A percentile compares a stretch with the other conserved stretches of the same genome.
Conservation (phyloP, 2,888 invertebrate species). For the Meiosimyza platycephala region DNA sequence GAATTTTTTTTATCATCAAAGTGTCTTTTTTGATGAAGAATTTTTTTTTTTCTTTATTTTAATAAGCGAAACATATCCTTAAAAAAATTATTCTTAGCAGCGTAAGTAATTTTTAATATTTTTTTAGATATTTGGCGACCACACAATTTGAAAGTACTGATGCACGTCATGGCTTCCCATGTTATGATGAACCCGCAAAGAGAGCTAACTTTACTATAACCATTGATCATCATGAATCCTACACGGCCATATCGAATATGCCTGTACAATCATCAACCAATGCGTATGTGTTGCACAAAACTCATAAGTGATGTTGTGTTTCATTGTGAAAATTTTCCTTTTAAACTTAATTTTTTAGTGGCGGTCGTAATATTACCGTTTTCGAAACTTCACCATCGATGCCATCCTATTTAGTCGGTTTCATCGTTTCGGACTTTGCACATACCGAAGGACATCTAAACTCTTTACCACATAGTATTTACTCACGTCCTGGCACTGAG, state of each 20-base stretch:
- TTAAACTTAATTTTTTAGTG: background rate
- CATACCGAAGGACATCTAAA: conserved; percentile 52
- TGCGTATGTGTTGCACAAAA: conserved; percentile 39
- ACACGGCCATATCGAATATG: conserved; percentile 69
- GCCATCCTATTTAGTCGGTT: conserved; percentile 85
- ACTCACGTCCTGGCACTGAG: conserved; percentile 58
- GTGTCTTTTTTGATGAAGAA: no score
- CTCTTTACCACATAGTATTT: conserved; percentile 56
- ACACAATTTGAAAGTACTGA: conserved; percentile 77
- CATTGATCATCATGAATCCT: conserved; percentile 56
- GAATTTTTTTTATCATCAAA: background rate
- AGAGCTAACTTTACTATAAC: conserved; percentile 73
- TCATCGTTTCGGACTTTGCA: conserved; percentile 75
- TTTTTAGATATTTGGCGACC: conserved; percentile 69
- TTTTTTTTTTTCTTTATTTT: no score
- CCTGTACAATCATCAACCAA: conserved; percentile 47
- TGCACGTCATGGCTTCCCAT: conserved; percentile 79
- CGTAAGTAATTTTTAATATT: background rate
- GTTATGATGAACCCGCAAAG: conserved; percentile 76
- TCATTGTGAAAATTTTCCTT: background rate
- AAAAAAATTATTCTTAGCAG: no score
- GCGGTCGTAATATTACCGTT: conserved; percentile 47
- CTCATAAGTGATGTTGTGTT: background rate
- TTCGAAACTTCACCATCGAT: conserved; percentile 71
- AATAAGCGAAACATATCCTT: no score